Base-by-base conservation (phyloP, 1,140 invertebrate species). In the Drosophila ohnishii region DNA sequence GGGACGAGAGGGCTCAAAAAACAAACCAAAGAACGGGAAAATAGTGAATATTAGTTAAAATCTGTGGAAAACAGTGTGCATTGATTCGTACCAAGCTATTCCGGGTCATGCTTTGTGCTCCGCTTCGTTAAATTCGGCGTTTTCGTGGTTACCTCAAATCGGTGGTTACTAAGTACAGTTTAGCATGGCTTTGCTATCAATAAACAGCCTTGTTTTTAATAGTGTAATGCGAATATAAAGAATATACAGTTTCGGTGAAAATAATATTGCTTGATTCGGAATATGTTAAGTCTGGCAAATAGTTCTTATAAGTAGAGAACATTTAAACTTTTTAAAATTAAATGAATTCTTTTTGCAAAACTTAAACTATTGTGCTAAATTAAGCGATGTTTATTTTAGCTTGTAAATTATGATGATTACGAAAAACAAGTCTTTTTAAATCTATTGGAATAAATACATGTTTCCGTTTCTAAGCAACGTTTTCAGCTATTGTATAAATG, bases 121-220 rank as follows among this genome's bases (percentile, higher is more conserved):
- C 35, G 19, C 28, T 60, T 63, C 37, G 37, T 14, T 25, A 6
- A 32, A 30, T 32, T 63, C 55, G 13, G 14, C 25, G 10, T 40
- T 11, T 11, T 30, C 13, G 47, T 48, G 25, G 25, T 62, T 35
- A 28, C 14, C 22, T 5, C 14, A 34, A 22, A 22, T 22, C 22
- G 22, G n/a, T 9, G 13, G 19, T 34, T 48, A 32, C 8, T 10
- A 16, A 39, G 61, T 66, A 66, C 64, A 66, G 64, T 65, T 16
- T 40, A 40, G 28, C 35, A n/a, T 8, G 16, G 6, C 8, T 63
- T 32, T 16, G 47, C 32, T 56, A 30, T 16, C 16, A 39, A 16
- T 8, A 25, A 39, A 16, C 10, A 16, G 19, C 7, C 45, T 53
- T n/a, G 45, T 28, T 25, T 32, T 32, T 28, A 5, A 28, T 28